Base-by-base conservation (phyloP, 1,140 invertebrate genomes). In the Palaemon carinicauda region DNA sequence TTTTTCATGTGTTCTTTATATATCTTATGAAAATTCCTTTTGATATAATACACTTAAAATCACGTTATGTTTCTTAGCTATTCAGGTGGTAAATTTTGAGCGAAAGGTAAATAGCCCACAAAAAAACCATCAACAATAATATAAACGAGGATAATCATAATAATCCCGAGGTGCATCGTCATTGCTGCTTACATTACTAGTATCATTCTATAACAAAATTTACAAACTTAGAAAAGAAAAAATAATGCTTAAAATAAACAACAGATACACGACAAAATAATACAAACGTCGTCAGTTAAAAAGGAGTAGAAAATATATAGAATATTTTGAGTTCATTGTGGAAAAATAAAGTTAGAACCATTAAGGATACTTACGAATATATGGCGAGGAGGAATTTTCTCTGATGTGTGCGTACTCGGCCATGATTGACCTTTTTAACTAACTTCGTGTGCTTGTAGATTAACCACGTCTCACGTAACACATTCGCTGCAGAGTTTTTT, bases 371-470 rank as follows among this genome's bases (percentile, higher is more conserved):
- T 97, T 94, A 99, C 98, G 97, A 97, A 93, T 99, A 99, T 93
- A 99, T 99, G 89, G 99, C 98, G 92, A 99, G 94, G 83, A 99
- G 95, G 93, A 99, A 99, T 93, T 99, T 99, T 92, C 99, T 94
- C 93, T 99, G 99, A 93, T 99, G 99, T 82, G 98, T 96, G 90
- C 99, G 94, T 89, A 99, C 98, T 92, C 97, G 95, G 85, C 96
- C 96, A 74, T 97, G 95, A 93, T 99, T 98, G 73, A 99, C 97
- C 91, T 97, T 95, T 93, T 99, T 99, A 90, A 98, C 98, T 90
- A 99, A 94, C 91, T 98, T 96, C 90, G 99, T 99, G 93, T 99
- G 97, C 93, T 99, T 99, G 93, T 99, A 99, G 91, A 99, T 99
- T 90, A 99, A 94, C 99, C 99, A 99, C 86, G 99, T 99, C 93